Percentiles rank a stretch among this genome's conserved stretches.
These are phyloP conservation scores for Ctenomys sociabilis DNA, from an alignment of 2,113 vertebrate species.

Conservation along the genomic window DNA sequence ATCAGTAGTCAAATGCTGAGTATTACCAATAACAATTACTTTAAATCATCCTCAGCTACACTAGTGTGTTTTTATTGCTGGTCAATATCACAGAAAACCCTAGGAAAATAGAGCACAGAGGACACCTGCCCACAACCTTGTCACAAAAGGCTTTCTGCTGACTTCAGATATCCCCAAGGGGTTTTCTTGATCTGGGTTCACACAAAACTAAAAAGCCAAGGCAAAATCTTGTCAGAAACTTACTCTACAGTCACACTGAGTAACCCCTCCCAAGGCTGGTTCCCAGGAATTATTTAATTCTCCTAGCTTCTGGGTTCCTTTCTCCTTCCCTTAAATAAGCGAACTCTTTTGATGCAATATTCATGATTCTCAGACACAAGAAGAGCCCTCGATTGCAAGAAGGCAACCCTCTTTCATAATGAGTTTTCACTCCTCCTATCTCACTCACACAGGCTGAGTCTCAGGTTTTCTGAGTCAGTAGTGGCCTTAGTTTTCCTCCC, in stretches of 20 bases:
- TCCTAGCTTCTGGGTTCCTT: constrained; percentile 60
- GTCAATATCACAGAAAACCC: not conserved
- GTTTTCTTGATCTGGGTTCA: constrained; percentile 56
- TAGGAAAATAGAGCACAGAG: not conserved
- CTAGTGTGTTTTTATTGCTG: not conserved
- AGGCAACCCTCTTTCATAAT: constrained; percentile 28
- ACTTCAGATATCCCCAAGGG: constrained; percentile 7
- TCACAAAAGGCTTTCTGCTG: constrained; percentile 16
- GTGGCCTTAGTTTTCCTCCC: not conserved
- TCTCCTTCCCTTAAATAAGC: constrained; percentile 67
- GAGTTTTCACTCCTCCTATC: constrained; percentile 42
- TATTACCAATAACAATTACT: not conserved
- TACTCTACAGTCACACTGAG: constrained; percentile 59
- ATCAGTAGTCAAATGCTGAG: not conserved
- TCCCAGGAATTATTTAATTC: constrained; percentile 71
- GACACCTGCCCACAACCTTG: not conserved
- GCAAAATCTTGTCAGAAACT: constrained; percentile 51
- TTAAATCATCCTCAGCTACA: not conserved
- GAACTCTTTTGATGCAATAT: constrained; percentile 72
- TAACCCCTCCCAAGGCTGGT: constrained; percentile 60
- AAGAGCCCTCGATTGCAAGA: constrained; percentile 41
- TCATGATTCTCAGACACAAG: constrained; percentile 66
- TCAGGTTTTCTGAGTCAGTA: not conserved
- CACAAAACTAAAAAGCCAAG: constrained; percentile 56
- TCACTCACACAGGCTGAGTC: not conserved